Evolutionary conservation across 1,140 invertebrate species (phyloP).

Genomic region (Nasonia giraulti): DNA sequence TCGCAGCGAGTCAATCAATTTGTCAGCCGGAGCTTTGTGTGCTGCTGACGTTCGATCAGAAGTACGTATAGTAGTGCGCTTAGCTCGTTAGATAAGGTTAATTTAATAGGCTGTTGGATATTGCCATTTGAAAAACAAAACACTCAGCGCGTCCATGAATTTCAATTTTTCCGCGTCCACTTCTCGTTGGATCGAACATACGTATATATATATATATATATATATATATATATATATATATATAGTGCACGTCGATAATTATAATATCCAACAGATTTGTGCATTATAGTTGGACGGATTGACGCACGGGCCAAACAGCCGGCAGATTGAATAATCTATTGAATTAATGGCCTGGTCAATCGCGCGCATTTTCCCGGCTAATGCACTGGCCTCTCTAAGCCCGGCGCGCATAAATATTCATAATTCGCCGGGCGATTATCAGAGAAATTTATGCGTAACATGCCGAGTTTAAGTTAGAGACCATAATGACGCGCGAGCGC

Average conservation of each 20-base stretch:
- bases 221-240: no score
- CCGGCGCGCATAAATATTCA: neutral
- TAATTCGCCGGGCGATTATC: neutral
- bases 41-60: neutral
- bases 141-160: no score
- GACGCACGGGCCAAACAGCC: no score
- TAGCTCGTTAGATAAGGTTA: no score
- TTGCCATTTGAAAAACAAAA: no score
- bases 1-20: neutral
- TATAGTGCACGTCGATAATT: no score
- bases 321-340: neutral
- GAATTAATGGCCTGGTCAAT: neutral
- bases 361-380: neutral
- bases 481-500: neutral
- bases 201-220: no score
- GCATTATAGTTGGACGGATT: no score
- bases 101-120: no score
- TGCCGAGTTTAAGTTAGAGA: neutral
- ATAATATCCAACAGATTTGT: no score
- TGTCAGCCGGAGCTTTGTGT: neutral
- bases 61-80: neutral
- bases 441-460: slow-evolving; percentile 1
- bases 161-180: no score
- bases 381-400: neutral
- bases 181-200: no score